These are phyloP conservation scores for Pipistrellus kuhlii DNA, from an alignment of 2,797 vertebrate species.

Conservation along the genomic window DNA sequence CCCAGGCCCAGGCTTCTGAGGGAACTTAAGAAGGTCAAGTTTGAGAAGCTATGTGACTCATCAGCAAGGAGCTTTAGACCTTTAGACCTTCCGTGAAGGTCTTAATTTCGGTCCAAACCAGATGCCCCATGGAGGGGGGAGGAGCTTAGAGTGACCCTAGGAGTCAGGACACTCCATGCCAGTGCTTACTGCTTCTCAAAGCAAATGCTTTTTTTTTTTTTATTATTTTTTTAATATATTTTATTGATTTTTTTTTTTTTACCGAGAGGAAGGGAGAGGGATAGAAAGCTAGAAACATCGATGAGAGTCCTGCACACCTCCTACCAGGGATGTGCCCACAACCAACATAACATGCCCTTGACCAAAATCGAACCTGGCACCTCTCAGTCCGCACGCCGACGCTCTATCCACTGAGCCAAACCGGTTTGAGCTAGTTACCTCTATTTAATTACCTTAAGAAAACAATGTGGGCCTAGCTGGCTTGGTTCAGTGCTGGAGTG, in stretches of 20 bases:
- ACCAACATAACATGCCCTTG: no score
- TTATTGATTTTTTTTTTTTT: no score
- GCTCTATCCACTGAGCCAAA: no score
- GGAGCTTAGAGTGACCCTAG: neutral
- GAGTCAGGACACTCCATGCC: neutral
- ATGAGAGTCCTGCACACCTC: no score
- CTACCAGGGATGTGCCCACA: no score
- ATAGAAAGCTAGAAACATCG: no score
- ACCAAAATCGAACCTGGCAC: no score
- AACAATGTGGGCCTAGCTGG: neutral
- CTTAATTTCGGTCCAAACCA: neutral
- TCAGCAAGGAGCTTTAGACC: neutral
- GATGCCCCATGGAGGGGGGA: neutral
- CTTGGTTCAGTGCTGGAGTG: no score
- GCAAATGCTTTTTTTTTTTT: no score
- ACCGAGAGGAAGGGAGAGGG: no score
- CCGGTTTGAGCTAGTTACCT: neutral
- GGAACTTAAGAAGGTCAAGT: neutral
- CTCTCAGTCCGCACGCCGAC: no score
- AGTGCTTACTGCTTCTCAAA: neutral
- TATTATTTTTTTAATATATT: no score
- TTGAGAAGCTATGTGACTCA: slow-evolving; percentile 4
- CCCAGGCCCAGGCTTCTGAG: neutral
- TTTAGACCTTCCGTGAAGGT: neutral
- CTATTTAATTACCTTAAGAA: neutral